A percentile compares a stretch with the other conserved stretches of the same genome.
Conservation (phyloP, 2,888 invertebrate genomes). For the Apamea epomidion region DNA sequence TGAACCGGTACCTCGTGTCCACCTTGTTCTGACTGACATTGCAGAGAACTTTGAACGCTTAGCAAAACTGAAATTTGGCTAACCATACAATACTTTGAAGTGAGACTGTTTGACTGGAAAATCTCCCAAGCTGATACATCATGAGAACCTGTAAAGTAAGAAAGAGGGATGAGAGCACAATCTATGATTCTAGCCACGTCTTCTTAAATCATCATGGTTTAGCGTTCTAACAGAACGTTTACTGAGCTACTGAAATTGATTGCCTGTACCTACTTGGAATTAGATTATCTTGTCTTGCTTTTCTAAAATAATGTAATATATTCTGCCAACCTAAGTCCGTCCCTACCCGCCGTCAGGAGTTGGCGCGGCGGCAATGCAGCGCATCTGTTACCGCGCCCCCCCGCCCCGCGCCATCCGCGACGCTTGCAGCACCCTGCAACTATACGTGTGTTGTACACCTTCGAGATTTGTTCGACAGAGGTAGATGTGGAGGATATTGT, state of each 20-base stretch:
- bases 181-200: not conserved
- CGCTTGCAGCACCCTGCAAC: conserved; percentile 62
- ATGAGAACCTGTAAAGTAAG: not conserved
- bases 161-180: not conserved
- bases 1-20: not conserved
- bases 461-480: conserved; percentile 50
- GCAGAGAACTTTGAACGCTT: not conserved
- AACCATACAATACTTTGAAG: not conserved
- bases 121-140: not conserved
- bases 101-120: no score
- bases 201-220: not conserved
- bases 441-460: conserved; percentile 63
- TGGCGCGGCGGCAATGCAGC: conserved; percentile 87
- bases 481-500: conserved; percentile 9
- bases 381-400: conserved; percentile 87
- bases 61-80: not conserved
- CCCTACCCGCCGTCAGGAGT: conserved; percentile 77
- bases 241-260: not conserved
- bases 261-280: not conserved
- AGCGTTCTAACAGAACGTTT: not conserved
- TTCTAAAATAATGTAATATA: not conserved
- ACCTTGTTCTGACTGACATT: no score
- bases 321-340: conserved; percentile 65
- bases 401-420: conserved; percentile 66
- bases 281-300: not conserved